Base-by-base conservation (phyloP, 2,888 invertebrate genomes). In the Phytoseiulus persimilis region DNA sequence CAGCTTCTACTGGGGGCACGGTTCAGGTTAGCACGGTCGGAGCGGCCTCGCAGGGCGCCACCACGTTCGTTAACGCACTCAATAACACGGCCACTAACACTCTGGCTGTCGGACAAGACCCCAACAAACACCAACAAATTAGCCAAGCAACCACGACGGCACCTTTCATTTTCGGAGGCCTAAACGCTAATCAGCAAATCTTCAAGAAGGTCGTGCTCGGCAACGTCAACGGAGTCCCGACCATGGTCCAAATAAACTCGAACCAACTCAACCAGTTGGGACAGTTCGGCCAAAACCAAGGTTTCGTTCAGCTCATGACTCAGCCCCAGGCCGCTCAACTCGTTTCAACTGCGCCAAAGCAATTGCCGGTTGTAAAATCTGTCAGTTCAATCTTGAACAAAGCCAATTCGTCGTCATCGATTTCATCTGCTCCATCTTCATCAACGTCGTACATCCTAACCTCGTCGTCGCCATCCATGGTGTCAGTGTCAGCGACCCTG, bases 161-260 rank as follows among this genome's bases (percentile, higher is more conserved):
- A 87, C 39, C 45, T 87, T 33, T 33, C 33, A 45, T 33, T 87
- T 33, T 87, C 23, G 87, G 39, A n/a, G 87, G 87, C 87, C 5
- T 84, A 33, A 33, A 31, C n/a, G 87, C 87, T 45, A 87, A 87
- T 33, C 39, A 33, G 87, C 87, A 87, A 32, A 33, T 87, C 45
- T 33, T 87, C 87, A 87, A 87, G 87, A 87, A 87, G 33, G 39
- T 87, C 33, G 87, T 87, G 3, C 87, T 87, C n/a, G 87, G 87
- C 87, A 87, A 87, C 87, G 87, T 87, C n/a, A 87, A 87, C 32
- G 87, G 87, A 9, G 33, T 87, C 28, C 87, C 87, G 32, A 87
- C 87, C n/a, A 45, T 87, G 87, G 87, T 87, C n/a, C 87, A 87
- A 45, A 33, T 87, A 87, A 87, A 87, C 33, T 33, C 87, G 6